These are phyloP conservation scores for Cryptosula pallasiana DNA, from an alignment of 2,888 invertebrate genomes.

Conservation along the genomic window DNA sequence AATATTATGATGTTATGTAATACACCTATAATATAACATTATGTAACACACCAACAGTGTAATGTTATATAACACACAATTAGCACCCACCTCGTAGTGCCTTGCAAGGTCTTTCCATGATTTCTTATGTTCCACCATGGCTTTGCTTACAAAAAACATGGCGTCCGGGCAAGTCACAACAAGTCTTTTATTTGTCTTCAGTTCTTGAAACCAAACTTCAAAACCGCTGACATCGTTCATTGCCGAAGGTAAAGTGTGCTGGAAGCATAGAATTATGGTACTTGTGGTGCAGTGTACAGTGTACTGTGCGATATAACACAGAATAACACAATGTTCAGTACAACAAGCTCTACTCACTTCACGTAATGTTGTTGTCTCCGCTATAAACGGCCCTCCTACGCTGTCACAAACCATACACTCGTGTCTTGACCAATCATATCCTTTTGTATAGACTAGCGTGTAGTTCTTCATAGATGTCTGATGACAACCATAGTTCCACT, in stretches of 20 bases:
- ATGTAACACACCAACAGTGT: no score
- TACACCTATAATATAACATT: no score
- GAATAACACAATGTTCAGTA: no score
- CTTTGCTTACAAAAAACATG: conserved; percentile 37
- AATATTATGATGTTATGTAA: no score
- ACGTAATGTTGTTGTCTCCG: conserved; percentile 31
- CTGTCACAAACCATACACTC: conserved; percentile 46
- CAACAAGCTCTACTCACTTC: no score
- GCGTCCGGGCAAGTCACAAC: conserved; percentile 42
- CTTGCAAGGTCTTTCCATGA: conserved; percentile 26
- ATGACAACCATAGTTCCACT: conserved; percentile 40
- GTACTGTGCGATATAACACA: no score
- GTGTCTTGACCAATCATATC: conserved; percentile 40
- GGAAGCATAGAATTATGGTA: no score
- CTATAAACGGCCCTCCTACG: conserved; percentile 39
- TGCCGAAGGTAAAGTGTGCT: neutral
- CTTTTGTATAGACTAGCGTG: conserved; percentile 35
- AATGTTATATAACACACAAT: no score
- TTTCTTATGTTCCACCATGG: conserved; percentile 1
- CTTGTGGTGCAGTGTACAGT: no score
- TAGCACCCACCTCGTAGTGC: conserved; percentile 27
- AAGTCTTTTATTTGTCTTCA: conserved; percentile 31
- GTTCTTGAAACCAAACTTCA: conserved; percentile 41
- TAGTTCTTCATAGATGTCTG: conserved; percentile 39
- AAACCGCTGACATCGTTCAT: conserved; percentile 27